Evolutionary conservation across 2,113 vertebrate genomes (phyloP), one percentile per base, ranked within the genome.

Genomic region (Upupa epops): DNA sequence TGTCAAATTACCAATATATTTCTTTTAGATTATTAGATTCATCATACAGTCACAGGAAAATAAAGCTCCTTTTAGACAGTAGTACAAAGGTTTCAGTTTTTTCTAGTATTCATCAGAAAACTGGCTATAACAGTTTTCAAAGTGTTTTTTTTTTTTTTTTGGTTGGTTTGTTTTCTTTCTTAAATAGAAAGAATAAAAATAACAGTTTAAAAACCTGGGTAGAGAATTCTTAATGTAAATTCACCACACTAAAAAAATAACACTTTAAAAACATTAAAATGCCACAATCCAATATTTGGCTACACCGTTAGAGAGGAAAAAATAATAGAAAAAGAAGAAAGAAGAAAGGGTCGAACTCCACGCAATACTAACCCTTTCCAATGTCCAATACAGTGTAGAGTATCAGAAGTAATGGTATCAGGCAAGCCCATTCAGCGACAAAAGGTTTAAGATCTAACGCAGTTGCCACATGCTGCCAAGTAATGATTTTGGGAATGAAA

Each of bases 171-270:
- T n/a, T 32, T 76, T 15, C 1, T 10, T 13, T 68, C 75, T 73
- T 65, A 96, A 94, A 71, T 28, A 92, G 45, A 88, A 89, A 95
- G 86, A 68, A 63, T 49, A 87, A 55, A 52, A 80, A 56, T 11
- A 60, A 63, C 21, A 34, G 17, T 69, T 86, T 48, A 72, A 92
- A 92, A 16, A 10, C 22, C 63, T 51, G 18, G 11, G 4, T 42
- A 20, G 0, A 3, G 14, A 84, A 72, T 31, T 31, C 49, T 64
- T 86, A 46, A 29, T 79, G 21, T 48, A 8, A 75, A 63, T 79
- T 89, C 46, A 79, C 14, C 19, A 52, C 34, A 48, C 13, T 34
- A 49, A 86, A 60, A 93, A 90, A 58, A 31, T 84, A 19, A n/a
- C 32, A 65, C 8, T 55, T 79, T 6, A 75, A 86, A 77, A 75